Conservation (phyloP, 2,888 invertebrate species). For the Mesodorylaimus sp. region DNA sequence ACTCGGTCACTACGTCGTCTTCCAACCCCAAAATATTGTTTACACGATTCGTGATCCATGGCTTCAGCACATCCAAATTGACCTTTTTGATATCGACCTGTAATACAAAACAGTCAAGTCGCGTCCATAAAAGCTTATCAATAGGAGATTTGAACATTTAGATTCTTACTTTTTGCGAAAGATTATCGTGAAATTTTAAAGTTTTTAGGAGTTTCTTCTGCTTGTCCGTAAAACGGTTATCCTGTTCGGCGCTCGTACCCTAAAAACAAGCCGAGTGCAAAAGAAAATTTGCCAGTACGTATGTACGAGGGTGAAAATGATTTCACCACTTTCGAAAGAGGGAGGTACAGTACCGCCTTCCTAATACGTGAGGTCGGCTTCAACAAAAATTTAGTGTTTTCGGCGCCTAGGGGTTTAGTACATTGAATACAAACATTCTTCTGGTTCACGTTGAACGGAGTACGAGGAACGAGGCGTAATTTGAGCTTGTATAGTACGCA, state of each 20-base stretch:
- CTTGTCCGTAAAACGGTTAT: constrained; percentile 96
- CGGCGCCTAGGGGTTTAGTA: too few relatives aligned
- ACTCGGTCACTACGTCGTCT: constrained; percentile 95
- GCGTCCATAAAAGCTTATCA: neutral
- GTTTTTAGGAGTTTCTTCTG: constrained; percentile 96
- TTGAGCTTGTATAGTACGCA: too few relatives aligned
- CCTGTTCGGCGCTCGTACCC: constrained; percentile 97
- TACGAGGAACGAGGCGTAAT: too few relatives aligned
- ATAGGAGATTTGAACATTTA: constrained; percentile 6
- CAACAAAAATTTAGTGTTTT: too few relatives aligned
- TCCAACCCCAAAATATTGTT: constrained; percentile 90
- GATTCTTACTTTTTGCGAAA: constrained; percentile 8
- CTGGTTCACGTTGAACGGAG: too few relatives aligned
- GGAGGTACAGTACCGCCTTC: too few relatives aligned
- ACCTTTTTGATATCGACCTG: constrained; percentile 95
- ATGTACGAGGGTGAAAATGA: too few relatives aligned
- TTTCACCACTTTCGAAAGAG: too few relatives aligned
- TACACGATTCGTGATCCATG: constrained; percentile 93
- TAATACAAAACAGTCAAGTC: neutral
- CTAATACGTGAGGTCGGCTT: too few relatives aligned
- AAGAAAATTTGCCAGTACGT: too few relatives aligned
- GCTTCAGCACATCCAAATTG: constrained; percentile 87
- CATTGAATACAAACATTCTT: too few relatives aligned
- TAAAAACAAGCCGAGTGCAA: too few relatives aligned
- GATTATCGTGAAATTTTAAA: constrained; percentile 78